Evolutionary conservation across 2,797 vertebrate genomes (phyloP).

Genomic region (Oceanodroma leucorhoa): DNA sequence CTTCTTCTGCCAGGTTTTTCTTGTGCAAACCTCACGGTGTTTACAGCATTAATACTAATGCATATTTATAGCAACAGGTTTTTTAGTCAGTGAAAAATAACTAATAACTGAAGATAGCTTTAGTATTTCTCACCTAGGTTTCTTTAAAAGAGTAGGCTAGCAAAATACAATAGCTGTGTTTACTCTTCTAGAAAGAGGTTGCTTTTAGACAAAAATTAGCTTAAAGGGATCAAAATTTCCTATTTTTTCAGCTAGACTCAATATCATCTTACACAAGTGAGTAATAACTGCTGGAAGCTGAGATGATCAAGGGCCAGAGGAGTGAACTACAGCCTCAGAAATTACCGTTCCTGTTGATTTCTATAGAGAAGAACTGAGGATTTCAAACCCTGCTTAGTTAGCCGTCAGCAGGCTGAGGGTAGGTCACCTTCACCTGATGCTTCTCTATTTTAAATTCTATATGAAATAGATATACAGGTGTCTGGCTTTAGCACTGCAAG

Average conservation of each 20-base stretch:
- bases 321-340: background rate
- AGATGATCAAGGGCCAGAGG: background rate
- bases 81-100: background rate
- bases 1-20: background rate
- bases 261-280: background rate
- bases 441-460: background rate
- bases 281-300: background rate
- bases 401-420: background rate
- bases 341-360: background rate
- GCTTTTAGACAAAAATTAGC: background rate
- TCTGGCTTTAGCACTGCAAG: background rate
- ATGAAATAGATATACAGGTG: background rate
- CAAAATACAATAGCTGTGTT: background rate
- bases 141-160: background rate
- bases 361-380: background rate
- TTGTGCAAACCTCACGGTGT: background rate
- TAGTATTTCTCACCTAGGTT: background rate
- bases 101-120: background rate
- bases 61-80: background rate
- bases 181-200: background rate
- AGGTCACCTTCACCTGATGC: background rate
- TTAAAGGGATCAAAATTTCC: background rate
- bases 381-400: background rate
- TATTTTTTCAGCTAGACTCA: background rate
- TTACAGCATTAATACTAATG: background rate